Percentiles rank a stretch among this genome's conserved stretches.
Conservation (phyloP, 2,888 invertebrate species). For the Erebia epiphron region DNA sequence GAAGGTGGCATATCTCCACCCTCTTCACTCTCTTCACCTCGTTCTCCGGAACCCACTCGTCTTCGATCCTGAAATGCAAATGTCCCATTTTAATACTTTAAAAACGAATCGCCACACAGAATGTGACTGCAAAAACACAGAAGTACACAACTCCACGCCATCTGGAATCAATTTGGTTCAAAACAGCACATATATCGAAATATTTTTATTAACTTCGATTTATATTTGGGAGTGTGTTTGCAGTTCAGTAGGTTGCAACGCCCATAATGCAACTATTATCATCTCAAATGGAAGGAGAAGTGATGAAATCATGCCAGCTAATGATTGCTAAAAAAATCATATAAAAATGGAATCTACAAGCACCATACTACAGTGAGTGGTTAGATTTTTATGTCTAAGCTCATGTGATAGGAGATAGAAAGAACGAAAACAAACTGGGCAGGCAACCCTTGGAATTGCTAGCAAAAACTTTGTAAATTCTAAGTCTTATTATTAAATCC, state of each 20-base stretch:
- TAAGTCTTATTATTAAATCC: neutral
- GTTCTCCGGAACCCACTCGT: slow-evolving; percentile 93
- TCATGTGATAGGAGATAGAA: neutral
- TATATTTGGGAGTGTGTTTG: slow-evolving; percentile 61
- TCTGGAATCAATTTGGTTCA: slow-evolving; percentile 6
- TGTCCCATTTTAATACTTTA: slow-evolving; percentile 28
- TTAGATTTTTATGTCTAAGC: neutral
- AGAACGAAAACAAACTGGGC: slow-evolving; percentile 45
- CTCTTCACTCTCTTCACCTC: slow-evolving; percentile 85
- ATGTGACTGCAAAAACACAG: slow-evolving; percentile 70
- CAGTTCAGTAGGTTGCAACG: slow-evolving; percentile 70
- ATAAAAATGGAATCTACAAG: slow-evolving; percentile 10
- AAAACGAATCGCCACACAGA: slow-evolving; percentile 60
- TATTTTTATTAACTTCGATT: slow-evolving; percentile 18
- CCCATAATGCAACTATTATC: slow-evolving; percentile 39
- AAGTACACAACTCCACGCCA: neutral
- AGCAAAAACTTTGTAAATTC: slow-evolving; percentile 49
- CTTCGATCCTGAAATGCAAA: slow-evolving; percentile 86
- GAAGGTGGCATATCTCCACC: slow-evolving; percentile 80
- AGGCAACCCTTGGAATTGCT: slow-evolving; percentile 65
- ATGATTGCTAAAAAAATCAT: slow-evolving; percentile 4
- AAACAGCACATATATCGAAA: neutral
- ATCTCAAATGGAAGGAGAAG: neutral
- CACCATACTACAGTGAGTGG: neutral
- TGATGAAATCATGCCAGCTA: slow-evolving; percentile 19